These are phyloP conservation scores for Sinocyclocheilus grahami DNA, from an alignment of 2,113 vertebrate species.

Conservation along the genomic window DNA sequence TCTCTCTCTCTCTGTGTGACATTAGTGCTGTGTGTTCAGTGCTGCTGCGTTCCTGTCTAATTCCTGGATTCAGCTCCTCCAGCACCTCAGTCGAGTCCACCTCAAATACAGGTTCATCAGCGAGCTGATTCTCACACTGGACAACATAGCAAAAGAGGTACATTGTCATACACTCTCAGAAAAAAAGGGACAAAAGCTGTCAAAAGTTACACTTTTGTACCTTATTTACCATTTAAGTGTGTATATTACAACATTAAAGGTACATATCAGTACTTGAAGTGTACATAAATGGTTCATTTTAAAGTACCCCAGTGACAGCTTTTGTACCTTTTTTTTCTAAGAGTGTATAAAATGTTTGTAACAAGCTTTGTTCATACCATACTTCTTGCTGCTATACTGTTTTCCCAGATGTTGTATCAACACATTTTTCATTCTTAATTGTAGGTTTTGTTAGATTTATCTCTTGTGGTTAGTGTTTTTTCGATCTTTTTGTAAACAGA, in stretches of 20 bases:
- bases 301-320: too few relatives aligned
- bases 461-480: neutral
- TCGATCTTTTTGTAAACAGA: conserved; percentile 58
- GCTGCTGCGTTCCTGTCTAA: conserved; percentile 71
- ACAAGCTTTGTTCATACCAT: neutral
- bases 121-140: conserved; percentile 45
- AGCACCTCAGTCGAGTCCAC: conserved; percentile 70
- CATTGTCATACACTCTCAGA: neutral
- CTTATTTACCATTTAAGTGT: too few relatives aligned
- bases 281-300: too few relatives aligned
- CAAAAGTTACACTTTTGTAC: too few relatives aligned
- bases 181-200: too few relatives aligned
- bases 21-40: conserved; percentile 75
- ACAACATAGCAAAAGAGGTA: conserved; percentile 33
- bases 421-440: neutral
- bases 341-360: neutral
- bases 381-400: neutral
- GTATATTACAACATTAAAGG: too few relatives aligned
- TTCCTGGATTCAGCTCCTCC: conserved; percentile 71
- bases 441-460: neutral
- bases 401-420: neutral
- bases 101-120: conserved; percentile 65
- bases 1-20: conserved; percentile 16
- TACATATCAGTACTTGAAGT: too few relatives aligned
- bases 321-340: too few relatives aligned